A percentile compares a stretch with the other conserved stretches of the same genome.
phyloP scores from a whole-genome alignment of 1,140 invertebrate genomes.

The Bombus confusus region DNA sequence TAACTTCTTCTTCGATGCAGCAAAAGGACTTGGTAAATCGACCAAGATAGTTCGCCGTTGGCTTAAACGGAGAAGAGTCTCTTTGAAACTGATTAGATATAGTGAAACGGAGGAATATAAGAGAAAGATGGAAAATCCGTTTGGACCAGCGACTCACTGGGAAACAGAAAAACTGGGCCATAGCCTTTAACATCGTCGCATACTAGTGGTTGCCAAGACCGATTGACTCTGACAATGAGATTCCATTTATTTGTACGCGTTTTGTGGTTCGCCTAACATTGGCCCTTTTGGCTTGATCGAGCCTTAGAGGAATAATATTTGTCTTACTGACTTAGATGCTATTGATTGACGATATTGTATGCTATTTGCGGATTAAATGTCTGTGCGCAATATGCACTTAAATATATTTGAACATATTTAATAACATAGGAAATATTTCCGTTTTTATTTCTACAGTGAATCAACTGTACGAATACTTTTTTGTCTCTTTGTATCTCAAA shows the following conservation, averaged over 20 bases:
- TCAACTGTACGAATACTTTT: too few relatives aligned
- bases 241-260: constrained; percentile 41
- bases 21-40: background rate
- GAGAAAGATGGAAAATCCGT: constrained; percentile 4
- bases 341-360: too few relatives aligned
- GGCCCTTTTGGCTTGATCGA: constrained; percentile 18
- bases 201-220: constrained; percentile 51
- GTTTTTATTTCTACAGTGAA: too few relatives aligned
- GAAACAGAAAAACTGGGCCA: constrained; percentile 50
- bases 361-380: too few relatives aligned
- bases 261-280: constrained; percentile 23
- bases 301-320: background rate
- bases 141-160: constrained; percentile 28
- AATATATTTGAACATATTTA: too few relatives aligned
- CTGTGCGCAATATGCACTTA: too few relatives aligned
- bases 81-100: background rate
- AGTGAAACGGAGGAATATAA: background rate
- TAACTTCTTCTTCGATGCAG: background rate
- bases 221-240: constrained; percentile 68
- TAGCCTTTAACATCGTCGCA: constrained; percentile 43
- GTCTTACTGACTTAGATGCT: background rate
- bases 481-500: too few relatives aligned
- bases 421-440: too few relatives aligned
- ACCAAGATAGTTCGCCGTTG: too few relatives aligned
- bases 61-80: background rate